These are phyloP conservation scores for Eupelmus urozonus DNA, from an alignment of 2,888 invertebrate species.

Conservation along the genomic window DNA sequence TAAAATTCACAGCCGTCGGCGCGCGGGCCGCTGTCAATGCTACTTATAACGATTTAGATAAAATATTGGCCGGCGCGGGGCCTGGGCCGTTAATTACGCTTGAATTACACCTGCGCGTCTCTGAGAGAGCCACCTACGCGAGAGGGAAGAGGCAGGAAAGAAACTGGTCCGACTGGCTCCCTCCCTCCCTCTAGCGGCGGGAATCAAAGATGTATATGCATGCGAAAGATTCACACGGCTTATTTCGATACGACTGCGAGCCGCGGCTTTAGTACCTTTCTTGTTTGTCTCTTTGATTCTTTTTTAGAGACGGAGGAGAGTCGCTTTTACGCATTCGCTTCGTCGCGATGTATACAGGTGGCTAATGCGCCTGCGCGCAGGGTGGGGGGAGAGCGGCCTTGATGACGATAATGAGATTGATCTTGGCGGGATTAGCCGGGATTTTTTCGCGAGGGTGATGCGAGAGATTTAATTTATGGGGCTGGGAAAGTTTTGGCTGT, in stretches of 20 bases:
- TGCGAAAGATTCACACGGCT: slow-evolving; percentile 21
- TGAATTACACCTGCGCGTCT: slow-evolving; percentile 55
- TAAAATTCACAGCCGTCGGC: slow-evolving; percentile 55
- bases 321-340: slow-evolving; percentile 11
- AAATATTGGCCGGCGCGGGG: slow-evolving; percentile 42
- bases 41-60: slow-evolving; percentile 51
- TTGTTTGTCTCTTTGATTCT: background rate
- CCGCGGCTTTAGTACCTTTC: background rate
- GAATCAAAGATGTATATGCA: background rate
- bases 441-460: background rate
- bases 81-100: slow-evolving; percentile 50
- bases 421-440: background rate
- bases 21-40: slow-evolving; percentile 21
- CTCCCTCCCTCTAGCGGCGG: background rate
- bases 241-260: slow-evolving; percentile 14
- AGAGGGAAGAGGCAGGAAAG: background rate
- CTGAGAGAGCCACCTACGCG: background rate
- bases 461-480: background rate
- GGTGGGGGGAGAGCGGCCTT: background rate
- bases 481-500: background rate
- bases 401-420: slow-evolving; percentile 25
- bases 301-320: slow-evolving; percentile 1
- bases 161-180: slow-evolving; percentile 31
- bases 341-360: slow-evolving; percentile 4
- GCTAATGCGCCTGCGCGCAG: slow-evolving; percentile 34